Percentiles rank a stretch among this genome's conserved stretches.
Conservation (phyloP, 1,140 invertebrate genomes). For the Drosophila eugracilis region DNA sequence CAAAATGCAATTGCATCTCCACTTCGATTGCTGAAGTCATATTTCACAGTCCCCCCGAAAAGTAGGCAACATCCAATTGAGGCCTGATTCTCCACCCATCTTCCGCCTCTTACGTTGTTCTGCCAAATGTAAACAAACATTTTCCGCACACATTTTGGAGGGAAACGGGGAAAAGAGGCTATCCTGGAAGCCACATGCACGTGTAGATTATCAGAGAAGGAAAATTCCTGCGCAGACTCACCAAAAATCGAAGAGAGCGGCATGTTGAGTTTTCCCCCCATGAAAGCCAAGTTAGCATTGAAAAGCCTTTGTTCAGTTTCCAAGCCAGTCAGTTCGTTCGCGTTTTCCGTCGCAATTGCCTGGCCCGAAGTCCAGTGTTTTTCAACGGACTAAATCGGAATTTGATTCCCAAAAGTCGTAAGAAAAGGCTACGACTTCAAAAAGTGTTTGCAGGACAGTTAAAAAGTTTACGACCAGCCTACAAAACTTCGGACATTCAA, state of each 20-base stretch:
- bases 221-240: slow-evolving; percentile 63
- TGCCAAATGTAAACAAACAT: slow-evolving; percentile 79
- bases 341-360: slow-evolving; percentile 49
- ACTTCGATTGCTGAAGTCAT: slow-evolving; percentile 56
- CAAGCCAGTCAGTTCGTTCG: slow-evolving; percentile 64
- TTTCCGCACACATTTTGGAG: slow-evolving; percentile 20
- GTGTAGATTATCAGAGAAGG: slow-evolving; percentile 44
- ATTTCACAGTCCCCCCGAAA: slow-evolving; percentile 60
- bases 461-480: not conserved
- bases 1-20: slow-evolving; percentile 48
- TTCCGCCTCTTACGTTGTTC: slow-evolving; percentile 8
- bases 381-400: not conserved
- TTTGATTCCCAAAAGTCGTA: slow-evolving; percentile 32
- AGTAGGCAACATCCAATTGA: slow-evolving; percentile 73
- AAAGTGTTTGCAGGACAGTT: not conserved
- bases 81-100: slow-evolving; percentile 3
- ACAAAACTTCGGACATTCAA: not conserved
- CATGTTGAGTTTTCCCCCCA: slow-evolving; percentile 53
- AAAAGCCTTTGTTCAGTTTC: slow-evolving; percentile 41
- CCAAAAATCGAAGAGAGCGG: slow-evolving; percentile 33
- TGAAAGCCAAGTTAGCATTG: slow-evolving; percentile 47
- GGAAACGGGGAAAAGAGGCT: not conserved
- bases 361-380: slow-evolving; percentile 16
- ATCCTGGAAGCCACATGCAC: slow-evolving; percentile 66
- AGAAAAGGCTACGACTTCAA: slow-evolving; percentile 5